A percentile compares a stretch with the other conserved stretches of the same genome.
Conservation (phyloP, 2,888 invertebrate species). For the Agrochola circellaris region DNA sequence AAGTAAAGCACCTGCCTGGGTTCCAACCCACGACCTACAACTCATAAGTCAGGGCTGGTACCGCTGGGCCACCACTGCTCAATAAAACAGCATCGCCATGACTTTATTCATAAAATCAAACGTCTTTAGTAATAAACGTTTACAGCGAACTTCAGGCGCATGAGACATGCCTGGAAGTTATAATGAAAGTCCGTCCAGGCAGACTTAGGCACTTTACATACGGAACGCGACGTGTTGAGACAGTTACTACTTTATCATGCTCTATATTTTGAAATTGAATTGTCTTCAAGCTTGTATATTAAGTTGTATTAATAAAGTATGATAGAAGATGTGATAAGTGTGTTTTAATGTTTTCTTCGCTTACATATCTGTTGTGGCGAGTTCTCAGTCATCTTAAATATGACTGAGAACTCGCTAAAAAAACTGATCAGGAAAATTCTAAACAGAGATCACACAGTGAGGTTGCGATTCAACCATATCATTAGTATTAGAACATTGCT, state of each 20-base stretch:
- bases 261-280: conserved; percentile 36
- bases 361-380: neutral
- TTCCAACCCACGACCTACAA: too few species aligned
- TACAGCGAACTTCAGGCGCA: conserved; percentile 7
- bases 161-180: conserved; percentile 33
- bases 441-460: too few species aligned
- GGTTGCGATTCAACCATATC: too few species aligned
- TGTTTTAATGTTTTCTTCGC: too few species aligned
- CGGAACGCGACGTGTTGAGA: conserved; percentile 8
- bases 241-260: conserved; percentile 20
- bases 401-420: too few species aligned
- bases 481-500: too few species aligned
- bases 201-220: conserved; percentile 45
- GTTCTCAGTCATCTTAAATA: too few species aligned
- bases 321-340: too few species aligned
- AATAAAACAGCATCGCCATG: conserved; percentile 1
- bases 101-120: conserved; percentile 28
- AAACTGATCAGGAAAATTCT: too few species aligned
- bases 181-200: conserved; percentile 44
- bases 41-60: too few species aligned
- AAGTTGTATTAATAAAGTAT: conserved; percentile 2
- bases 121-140: conserved; percentile 35
- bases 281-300: neutral
- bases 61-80: too few species aligned
- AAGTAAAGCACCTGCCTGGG: too few species aligned